These are phyloP conservation scores for Chlorospingus semifuscus DNA, from an alignment of 2,797 vertebrate species.

Conservation along the genomic window DNA sequence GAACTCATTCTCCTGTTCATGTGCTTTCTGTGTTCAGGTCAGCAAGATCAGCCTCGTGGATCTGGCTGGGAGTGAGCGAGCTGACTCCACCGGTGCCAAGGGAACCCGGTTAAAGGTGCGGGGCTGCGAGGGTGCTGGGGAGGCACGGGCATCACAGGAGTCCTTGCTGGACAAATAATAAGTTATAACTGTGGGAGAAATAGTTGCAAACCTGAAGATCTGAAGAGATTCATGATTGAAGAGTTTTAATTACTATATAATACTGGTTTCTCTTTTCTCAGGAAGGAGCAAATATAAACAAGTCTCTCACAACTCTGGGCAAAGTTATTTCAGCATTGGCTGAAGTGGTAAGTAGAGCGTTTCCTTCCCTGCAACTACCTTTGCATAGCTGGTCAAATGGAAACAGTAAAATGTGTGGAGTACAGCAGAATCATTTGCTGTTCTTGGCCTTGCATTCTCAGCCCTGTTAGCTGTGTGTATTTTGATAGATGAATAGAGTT, in stretches of 20 bases:
- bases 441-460: neutral
- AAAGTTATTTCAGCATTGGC: conserved; percentile 98
- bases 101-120: conserved; percentile 94
- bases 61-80: conserved; percentile 94
- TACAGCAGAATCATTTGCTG: neutral
- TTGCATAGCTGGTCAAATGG: neutral
- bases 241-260: neutral
- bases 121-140: neutral
- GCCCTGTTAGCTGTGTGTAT: neutral
- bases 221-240: neutral
- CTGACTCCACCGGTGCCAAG: conserved; percentile 96
- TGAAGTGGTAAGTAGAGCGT: conserved; percentile 89
- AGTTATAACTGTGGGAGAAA: neutral
- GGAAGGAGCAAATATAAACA: conserved; percentile 99
- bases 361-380: neutral
- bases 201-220: neutral
- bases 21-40: conserved; percentile 79
- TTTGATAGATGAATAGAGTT: neutral
- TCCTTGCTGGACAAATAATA: neutral
- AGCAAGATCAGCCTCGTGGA: conserved; percentile 99
- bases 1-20: neutral
- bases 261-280: conserved; percentile 64
- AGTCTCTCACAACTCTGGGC: conserved; percentile 96
- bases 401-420: neutral
- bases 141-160: neutral